Evolutionary conservation across 2,888 invertebrate genomes (phyloP), one percentile per base, ranked within the genome.

Genomic region (Stenolophus ochropezus): DNA sequence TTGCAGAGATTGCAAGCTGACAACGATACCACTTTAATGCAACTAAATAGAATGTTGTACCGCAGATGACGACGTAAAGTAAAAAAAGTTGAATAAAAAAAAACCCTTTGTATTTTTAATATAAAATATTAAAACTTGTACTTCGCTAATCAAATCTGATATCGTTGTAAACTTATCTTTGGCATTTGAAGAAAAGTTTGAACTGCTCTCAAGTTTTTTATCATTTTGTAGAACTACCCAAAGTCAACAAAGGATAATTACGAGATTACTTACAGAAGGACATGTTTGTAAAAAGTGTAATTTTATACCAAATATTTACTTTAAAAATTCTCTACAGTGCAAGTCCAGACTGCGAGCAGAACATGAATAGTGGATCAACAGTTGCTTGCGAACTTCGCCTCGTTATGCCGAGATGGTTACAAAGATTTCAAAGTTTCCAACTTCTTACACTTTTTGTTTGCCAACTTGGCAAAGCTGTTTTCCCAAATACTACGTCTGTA

Each of bases 401-500:
- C 78, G 78, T 78, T 78, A 78, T 42, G 11, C 49, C 16, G 47
- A 49, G 49, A 65, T 78, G 49, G 49, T 73, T 75, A 53, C 25
- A 75, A 75, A 51, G 75, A 75, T 78, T 69, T 65, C 23, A 27
- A 78, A 78, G 65, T 78, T 65, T 49, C 58, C 69, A 65, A 75
- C 69, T 61, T 61, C 58, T 75, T 75, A 58, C 42, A 69, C 47
- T 78, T 78, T 78, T 78, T 78, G 69, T 78, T 78, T 33, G 69
- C 23, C 18, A 78, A 78, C 20, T 78, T 78, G 18, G 23, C 47
- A 69, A 78, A 78, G 61, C 51, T 74, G 76, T 82, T 77, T 82
- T 81, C 61, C 61, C 77, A 77, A 81, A 82, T 79, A 80, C 80
- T 80, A 80, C 80, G 33, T 69, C 69, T 81, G 49, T 71, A 81